Evolutionary conservation across 53 echinoderm and acorn worm genomes (phyloP), one percentile per base, ranked within the genome.

Genomic region (Apostichopus leukothele): DNA sequence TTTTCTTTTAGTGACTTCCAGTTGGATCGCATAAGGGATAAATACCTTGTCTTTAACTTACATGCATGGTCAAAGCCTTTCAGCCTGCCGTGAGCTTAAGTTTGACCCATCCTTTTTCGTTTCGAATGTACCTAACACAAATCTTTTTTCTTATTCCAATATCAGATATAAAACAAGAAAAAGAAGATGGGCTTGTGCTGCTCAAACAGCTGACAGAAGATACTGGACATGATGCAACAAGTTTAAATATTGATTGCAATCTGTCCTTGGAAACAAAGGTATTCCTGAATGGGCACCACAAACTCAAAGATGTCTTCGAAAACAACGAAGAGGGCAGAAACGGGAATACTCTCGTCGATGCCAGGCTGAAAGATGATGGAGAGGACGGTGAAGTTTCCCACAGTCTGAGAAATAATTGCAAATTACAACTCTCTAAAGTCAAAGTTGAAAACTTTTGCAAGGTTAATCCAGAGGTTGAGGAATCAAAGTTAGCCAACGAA

Each of bases 391-490:
- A 23, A 9, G 5, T 23, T 9, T 52, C 54, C 54, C 59, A 81
- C 23, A 23, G 59, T 59, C 54, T 81, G 20, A 20, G 10, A 59
- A 81, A 81, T 59, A 81, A 81, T 21, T 81, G 81, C 23, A 81
- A 81, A 23, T 7, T 81, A 21, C 81, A 81, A n/a, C 81, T 81
- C 8, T 81, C 81, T 8, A 81, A 81, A 54, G 60, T 80, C n/a
- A 80, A 23, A 80, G 53, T 81, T 59, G 53, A 21, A 54, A 20
- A 59, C 60, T 53, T 59, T 23, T 59, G 59, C 7, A 19, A 57
- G 22, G 16, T 5, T n/a, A 51, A 81, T 18, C 22, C 55, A 18
- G 53, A 52, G 5, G 6, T 57, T 18, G 54, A 53, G 54, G 55
- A 4, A 21, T 9, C 54, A 14, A 51, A 53, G n/a, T 79, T 53